Conservation (phyloP, 2,113 vertebrate genomes). For the Myotis brandtii region DNA sequence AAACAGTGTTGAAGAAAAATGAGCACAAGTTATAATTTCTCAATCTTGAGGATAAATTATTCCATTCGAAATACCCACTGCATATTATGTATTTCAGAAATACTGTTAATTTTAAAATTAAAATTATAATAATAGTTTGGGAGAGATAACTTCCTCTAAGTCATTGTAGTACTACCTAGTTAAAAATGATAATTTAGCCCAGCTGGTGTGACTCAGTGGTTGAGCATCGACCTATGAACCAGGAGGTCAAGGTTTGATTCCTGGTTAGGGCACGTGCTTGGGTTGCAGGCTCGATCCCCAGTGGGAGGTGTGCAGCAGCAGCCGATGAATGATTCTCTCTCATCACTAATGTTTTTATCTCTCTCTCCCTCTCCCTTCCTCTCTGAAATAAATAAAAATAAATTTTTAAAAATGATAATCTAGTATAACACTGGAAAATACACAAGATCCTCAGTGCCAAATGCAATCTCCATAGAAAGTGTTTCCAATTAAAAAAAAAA, state of each 20-base stretch:
- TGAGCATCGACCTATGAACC: too few species aligned
- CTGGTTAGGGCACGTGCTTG: too few species aligned
- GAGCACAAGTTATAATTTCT: conserved; percentile 65
- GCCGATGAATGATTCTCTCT: too few species aligned
- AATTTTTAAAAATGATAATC: conserved; percentile 27
- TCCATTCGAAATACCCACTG: conserved; percentile 34
- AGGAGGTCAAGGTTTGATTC: too few species aligned
- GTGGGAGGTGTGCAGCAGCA: too few species aligned
- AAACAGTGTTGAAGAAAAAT: conserved; percentile 71
- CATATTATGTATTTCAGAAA: conserved; percentile 63
- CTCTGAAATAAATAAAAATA: too few species aligned
- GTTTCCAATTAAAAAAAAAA: conserved; percentile 19
- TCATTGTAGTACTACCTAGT: conserved; percentile 37
- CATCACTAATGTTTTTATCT: too few species aligned
- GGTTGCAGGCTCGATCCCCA: too few species aligned
- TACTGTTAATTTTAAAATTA: conserved; percentile 76
- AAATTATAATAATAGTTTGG: conserved; percentile 72
- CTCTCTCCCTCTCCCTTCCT: too few species aligned
- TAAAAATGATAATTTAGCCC: conserved; percentile 45
- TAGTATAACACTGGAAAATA: conserved; percentile 58
- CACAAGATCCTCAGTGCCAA: background rate
- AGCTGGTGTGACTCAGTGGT: too few species aligned
- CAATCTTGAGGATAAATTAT: conserved; percentile 70
- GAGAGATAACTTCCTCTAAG: conserved; percentile 61
- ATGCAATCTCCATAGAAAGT: conserved; percentile 36